Conservation (phyloP, 2,113 vertebrate species). For the Cyrtonyx montezumae region DNA sequence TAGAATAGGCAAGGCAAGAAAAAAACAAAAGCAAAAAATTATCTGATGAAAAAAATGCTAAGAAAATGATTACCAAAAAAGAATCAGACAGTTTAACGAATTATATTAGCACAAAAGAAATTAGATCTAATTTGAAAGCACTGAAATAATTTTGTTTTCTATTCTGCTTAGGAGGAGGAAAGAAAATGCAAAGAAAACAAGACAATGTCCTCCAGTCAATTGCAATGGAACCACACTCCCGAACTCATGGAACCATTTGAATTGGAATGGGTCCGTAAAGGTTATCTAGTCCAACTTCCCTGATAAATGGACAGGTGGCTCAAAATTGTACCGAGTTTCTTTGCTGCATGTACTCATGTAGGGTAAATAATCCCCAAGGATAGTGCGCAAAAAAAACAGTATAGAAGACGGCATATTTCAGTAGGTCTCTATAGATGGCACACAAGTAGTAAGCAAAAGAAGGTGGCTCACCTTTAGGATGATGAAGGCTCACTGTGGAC, state of each 20-base stretch:
- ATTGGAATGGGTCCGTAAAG: no score
- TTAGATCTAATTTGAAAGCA: neutral
- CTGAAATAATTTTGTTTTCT: neutral
- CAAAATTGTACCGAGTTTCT: neutral
- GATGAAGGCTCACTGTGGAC: no score
- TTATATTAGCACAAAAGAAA: neutral
- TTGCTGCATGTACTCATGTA: neutral
- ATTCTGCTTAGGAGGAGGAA: neutral
- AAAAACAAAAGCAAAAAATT: neutral
- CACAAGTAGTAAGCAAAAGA: no score
- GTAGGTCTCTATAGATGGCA: no score
- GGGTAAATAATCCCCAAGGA: no score
- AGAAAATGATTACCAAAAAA: neutral
- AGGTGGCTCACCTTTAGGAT: no score
- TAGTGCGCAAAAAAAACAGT: no score
- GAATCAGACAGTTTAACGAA: neutral
- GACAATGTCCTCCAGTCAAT: neutral
- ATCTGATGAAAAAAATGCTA: neutral
- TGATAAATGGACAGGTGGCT: neutral
- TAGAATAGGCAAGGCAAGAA: neutral
- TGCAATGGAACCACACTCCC: neutral
- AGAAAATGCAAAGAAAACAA: neutral
- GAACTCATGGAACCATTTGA: neutral
- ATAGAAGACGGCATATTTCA: no score
- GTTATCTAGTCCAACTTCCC: no score